Evolutionary conservation across 2,797 vertebrate species (phyloP), one percentile per base, ranked within the genome.

Genomic region (Galago senegalensis): DNA sequence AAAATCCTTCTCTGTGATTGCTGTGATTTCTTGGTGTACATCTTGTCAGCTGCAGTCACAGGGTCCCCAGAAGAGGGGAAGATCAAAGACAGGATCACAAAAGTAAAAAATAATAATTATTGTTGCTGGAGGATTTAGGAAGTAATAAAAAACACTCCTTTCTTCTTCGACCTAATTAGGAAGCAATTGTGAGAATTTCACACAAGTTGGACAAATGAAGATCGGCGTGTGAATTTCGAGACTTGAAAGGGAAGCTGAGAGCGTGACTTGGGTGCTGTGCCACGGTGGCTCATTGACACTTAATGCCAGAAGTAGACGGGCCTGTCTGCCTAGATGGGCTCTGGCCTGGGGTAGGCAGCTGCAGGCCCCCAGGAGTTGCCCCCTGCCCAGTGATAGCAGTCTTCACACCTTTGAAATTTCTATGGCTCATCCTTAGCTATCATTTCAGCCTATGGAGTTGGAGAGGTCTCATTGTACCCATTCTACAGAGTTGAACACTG

Each of bases 21-120:
- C 10, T 46, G 13, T 8, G 67, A 49, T 40, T 27, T 60, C 31
- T 53, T 3, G 0, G 5, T 1, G 58, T 70, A 1, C 29, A 0
- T 17, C 1, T n/a, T 67, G 67, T 75, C 1, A 0, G 10, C 56
- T 56, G 27, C n/a, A 9, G 21, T 88, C 69, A 20, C 25, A 1
- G 16, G 6, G 6, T 12, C 43, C 75, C 56, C 56, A 14, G 72
- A 34, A 34, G 56, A 40, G 27, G 14, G 18, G 20, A 7, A 58
- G 13, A 58, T 40, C 60, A 61, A 65, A 87, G 60, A 29, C 27
- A 7, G 2, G 16, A 18, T 14, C 16, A 17, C 63, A 89, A 23
- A 72, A 40, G 18, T 67, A 10, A 29, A 21, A 18, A 20, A 40
- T 37, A 5, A 27, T 27, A 5, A 46, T 46, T 34, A 1, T 46